Evolutionary conservation across 2,113 vertebrate genomes (phyloP), one percentile per base, ranked within the genome.

Genomic region (Passerina amoena): DNA sequence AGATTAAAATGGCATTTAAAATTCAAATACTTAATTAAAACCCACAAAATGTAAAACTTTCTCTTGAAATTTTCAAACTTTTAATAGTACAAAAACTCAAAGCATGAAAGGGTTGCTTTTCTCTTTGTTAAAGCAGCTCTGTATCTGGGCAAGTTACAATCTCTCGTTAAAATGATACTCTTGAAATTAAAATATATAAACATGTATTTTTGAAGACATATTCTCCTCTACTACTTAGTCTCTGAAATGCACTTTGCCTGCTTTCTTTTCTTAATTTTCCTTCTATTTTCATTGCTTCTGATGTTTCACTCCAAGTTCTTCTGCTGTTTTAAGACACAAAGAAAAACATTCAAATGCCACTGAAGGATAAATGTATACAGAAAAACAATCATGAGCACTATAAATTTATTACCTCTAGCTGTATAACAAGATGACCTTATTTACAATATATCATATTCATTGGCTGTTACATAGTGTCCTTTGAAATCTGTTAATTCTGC

Each of bases 401-500:
- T 44, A 90, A 83, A 94, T 90, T 69, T 86, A 93, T 88, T 90
- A 83, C 40, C 86, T 83, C 59, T 78, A 75, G 71, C 64, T 68
- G 71, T 60, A 75, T 38, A 90, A 93, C 35, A 61, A 90, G 69
- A 96, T 78, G 60, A 80, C 71, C 59, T 77, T 81, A 86, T 83
- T 90, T 94, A 76, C 85, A 94, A 73, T 88, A 15, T 20, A 72
- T 93, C 72, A 53, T 35, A 77, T 59, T 66, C 21, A 5, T 33
- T 93, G 72, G 22, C 79, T 86, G 82, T 68, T 95, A 56, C 44
- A 72, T 2, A 88, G 48, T 30, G 25, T 42, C 65, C 68, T 83
- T 56, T 81, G 51, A 86, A 95, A 96, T 88, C 68, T 85, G 59
- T 90, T 92, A 94, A 96, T 96, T 96, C 90, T 24, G 28, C 76